Conservation (phyloP, 2,888 invertebrate species). For the Apamea crenata region DNA sequence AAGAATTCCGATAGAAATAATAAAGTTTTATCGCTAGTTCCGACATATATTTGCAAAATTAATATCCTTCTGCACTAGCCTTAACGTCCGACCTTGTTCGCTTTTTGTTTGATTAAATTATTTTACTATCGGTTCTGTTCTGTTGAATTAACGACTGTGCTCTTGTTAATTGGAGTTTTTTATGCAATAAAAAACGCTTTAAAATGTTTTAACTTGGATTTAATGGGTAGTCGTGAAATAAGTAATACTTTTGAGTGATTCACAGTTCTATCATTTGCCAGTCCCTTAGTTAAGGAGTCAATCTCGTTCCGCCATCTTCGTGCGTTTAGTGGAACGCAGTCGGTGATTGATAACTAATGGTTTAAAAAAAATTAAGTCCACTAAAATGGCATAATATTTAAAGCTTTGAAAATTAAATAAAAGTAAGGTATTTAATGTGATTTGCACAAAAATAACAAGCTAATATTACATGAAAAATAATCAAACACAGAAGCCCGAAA, state of each 20-base stretch:
- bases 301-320: too few relatives aligned
- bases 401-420: background rate
- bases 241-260: background rate
- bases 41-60: conserved; percentile 24
- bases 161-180: conserved; percentile 18
- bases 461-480: too few relatives aligned
- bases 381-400: background rate
- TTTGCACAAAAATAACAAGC: background rate
- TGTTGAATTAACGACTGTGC: conserved; percentile 1
- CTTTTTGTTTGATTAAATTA: conserved; percentile 45
- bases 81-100: conserved; percentile 3
- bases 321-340: too few relatives aligned
- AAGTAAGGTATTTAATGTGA: background rate
- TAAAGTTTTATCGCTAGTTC: conserved; percentile 25
- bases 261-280: too few relatives aligned
- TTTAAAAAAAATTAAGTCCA: background rate
- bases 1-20: background rate
- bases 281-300: too few relatives aligned
- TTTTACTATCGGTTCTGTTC: conserved; percentile 22
- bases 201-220: background rate
- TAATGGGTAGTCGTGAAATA: background rate
- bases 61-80: conserved; percentile 12
- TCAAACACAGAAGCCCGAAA: background rate
- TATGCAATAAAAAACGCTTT: conserved; percentile 1
- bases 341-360: too few relatives aligned